Conservation (phyloP, 2,888 invertebrate genomes). For the Parnassius glacialis region DNA sequence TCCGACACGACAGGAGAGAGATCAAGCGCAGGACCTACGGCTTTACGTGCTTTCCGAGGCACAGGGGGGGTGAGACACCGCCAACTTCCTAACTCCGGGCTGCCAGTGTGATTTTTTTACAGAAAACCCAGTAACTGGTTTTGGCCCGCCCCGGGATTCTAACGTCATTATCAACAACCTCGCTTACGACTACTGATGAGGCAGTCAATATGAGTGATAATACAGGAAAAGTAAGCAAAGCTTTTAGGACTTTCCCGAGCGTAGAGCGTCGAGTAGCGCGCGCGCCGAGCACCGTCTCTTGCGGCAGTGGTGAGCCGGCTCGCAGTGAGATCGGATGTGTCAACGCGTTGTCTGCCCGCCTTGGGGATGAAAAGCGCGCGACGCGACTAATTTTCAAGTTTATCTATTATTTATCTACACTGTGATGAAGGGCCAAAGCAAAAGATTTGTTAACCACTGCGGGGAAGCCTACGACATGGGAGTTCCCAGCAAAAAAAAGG, state of each 20-base stretch:
- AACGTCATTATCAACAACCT: too few species aligned
- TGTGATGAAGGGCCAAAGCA: constrained; percentile 29
- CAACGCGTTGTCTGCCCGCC: constrained; percentile 4
- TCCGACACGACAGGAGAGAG: too few species aligned
- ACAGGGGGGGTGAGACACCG: too few species aligned
- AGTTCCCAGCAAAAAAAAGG: constrained; percentile 7
- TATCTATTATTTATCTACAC: constrained; percentile 21
- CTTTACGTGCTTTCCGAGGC: too few species aligned
- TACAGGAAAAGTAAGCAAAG: constrained; percentile 18
- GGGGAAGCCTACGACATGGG: constrained; percentile 25
- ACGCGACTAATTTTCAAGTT: constrained; percentile 10
- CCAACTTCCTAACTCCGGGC: too few species aligned
- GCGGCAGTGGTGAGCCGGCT: constrained; percentile 18
- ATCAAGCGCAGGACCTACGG: too few species aligned
- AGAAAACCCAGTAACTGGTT: too few species aligned
- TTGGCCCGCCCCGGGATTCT: too few species aligned
- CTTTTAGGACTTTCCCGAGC: constrained; percentile 24
- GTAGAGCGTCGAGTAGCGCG: background rate
- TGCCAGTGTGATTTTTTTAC: too few species aligned
- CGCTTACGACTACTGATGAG: too few species aligned
- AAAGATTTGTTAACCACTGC: constrained; percentile 21
- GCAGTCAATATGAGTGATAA: background rate
- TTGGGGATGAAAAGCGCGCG: constrained; percentile 16
- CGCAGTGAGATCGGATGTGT: constrained; percentile 13
- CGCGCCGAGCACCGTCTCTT: background rate